These are phyloP conservation scores for Sisyra terminalis DNA, from an alignment of 2,888 invertebrate genomes.

Conservation along the genomic window DNA sequence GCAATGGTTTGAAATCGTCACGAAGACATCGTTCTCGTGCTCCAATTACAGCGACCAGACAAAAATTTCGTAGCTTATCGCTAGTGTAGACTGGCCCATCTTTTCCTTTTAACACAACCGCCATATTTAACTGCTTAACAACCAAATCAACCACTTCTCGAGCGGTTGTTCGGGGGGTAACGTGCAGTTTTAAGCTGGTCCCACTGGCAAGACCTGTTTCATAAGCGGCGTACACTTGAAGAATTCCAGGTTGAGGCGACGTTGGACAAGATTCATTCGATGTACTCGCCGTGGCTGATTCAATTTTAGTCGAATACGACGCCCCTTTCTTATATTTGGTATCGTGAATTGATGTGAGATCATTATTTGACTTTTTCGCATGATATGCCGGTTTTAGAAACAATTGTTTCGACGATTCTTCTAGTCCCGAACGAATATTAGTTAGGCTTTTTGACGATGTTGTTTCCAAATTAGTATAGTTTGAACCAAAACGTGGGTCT, in stretches of 20 bases:
- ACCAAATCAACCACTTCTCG: slow-evolving; percentile 91
- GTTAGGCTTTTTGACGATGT: slow-evolving; percentile 26
- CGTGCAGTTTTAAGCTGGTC: slow-evolving; percentile 84
- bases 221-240: slow-evolving; percentile 87
- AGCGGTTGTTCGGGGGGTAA: slow-evolving; percentile 83
- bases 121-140: slow-evolving; percentile 90
- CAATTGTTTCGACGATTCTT: slow-evolving; percentile 11
- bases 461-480: slow-evolving; percentile 19
- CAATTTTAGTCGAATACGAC: slow-evolving; percentile 20
- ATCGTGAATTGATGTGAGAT: background rate
- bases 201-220: slow-evolving; percentile 87
- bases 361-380: slow-evolving; percentile 13
- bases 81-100: slow-evolving; percentile 72
- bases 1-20: slow-evolving; percentile 86
- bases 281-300: background rate
- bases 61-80: slow-evolving; percentile 75
- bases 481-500: background rate
- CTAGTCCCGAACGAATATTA: slow-evolving; percentile 20
- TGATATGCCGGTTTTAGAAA: slow-evolving; percentile 16
- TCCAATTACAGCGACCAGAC: slow-evolving; percentile 89
- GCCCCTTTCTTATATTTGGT: slow-evolving; percentile 17
- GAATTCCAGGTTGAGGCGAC: slow-evolving; percentile 6
- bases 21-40: slow-evolving; percentile 84
- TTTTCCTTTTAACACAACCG: slow-evolving; percentile 71
- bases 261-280: slow-evolving; percentile 19